Percentiles rank a stretch among this genome's conserved stretches.
phyloP scores from a whole-genome alignment of 2,888 invertebrate genomes.

The Minunthozetes semirufus region DNA sequence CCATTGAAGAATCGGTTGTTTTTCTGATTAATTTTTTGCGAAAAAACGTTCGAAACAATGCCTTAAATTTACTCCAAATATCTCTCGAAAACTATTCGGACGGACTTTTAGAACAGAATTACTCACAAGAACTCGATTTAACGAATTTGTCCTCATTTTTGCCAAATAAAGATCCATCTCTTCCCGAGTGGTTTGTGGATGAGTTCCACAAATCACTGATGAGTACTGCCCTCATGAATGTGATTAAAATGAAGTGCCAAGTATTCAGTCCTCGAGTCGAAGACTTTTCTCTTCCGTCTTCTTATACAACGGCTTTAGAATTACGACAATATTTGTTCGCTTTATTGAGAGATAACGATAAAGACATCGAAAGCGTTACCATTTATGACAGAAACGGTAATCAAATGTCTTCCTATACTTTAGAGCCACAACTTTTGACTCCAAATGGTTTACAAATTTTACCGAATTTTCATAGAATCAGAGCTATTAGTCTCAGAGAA shows the following conservation, averaged over 20 bases:
- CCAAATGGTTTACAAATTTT: constrained; percentile 25
- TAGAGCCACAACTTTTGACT: constrained; percentile 11
- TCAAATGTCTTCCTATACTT: neutral
- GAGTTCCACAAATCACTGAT: constrained; percentile 12
- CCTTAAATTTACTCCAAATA: neutral
- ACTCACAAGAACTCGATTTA: neutral
- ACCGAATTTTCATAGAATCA: constrained; percentile 1
- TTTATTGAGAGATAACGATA: constrained; percentile 14
- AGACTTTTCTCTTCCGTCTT: constrained; percentile 29
- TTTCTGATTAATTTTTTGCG: constrained; percentile 56
- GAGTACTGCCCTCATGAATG: neutral
- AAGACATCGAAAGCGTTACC: constrained; percentile 6
- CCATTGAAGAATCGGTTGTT: constrained; percentile 61
- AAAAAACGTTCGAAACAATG: neutral
- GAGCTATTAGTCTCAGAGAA: neutral
- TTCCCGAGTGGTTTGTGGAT: constrained; percentile 24
- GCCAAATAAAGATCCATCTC: neutral
- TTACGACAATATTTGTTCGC: constrained; percentile 19
- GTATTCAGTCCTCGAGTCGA: constrained; percentile 27
- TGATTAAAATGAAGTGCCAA: neutral
- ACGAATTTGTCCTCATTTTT: neutral
- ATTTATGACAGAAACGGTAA: neutral
- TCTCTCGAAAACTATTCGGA: constrained; percentile 21
- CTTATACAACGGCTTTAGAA: neutral
- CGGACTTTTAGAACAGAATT: neutral